A percentile compares a stretch with the other conserved stretches of the same genome.
phyloP scores from a whole-genome alignment of 2,888 invertebrate genomes.

The Macrophya alboannulata region DNA sequence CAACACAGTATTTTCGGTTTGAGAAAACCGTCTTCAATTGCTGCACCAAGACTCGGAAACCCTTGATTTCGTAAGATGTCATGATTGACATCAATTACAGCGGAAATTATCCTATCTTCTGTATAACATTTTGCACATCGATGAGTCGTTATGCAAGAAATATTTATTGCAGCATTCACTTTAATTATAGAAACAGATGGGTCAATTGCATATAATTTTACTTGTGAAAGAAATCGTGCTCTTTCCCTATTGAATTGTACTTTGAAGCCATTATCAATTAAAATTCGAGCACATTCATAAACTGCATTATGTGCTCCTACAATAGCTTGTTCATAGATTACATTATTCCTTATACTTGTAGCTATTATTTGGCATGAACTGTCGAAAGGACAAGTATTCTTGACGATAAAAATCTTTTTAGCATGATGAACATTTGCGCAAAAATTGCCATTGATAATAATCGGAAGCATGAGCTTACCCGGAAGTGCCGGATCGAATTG shows the following conservation, averaged over 20 bases:
- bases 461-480: not conserved
- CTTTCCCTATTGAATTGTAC: not conserved
- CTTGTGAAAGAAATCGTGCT: slow-evolving; percentile 12
- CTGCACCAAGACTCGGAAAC: not conserved
- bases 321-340: not conserved
- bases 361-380: slow-evolving; percentile 51
- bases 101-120: not conserved
- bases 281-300: slow-evolving; percentile 26
- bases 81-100: slow-evolving; percentile 22
- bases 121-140: not conserved
- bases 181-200: not conserved
- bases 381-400: slow-evolving; percentile 47
- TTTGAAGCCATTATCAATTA: not conserved
- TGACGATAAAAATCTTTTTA: slow-evolving; percentile 20
- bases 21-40: not conserved
- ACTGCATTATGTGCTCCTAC: not conserved
- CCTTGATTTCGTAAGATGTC: not conserved
- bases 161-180: slow-evolving; percentile 42
- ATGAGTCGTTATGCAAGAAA: not conserved
- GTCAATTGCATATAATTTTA: not conserved
- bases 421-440: slow-evolving; percentile 5
- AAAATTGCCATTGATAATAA: slow-evolving; percentile 37
- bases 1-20: not conserved
- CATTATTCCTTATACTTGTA: slow-evolving; percentile 45
- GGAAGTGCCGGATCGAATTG: slow-evolving; percentile 6